Evolutionary conservation across 2,113 vertebrate genomes (phyloP).

Genomic region (Microcebus tavaratra): DNA sequence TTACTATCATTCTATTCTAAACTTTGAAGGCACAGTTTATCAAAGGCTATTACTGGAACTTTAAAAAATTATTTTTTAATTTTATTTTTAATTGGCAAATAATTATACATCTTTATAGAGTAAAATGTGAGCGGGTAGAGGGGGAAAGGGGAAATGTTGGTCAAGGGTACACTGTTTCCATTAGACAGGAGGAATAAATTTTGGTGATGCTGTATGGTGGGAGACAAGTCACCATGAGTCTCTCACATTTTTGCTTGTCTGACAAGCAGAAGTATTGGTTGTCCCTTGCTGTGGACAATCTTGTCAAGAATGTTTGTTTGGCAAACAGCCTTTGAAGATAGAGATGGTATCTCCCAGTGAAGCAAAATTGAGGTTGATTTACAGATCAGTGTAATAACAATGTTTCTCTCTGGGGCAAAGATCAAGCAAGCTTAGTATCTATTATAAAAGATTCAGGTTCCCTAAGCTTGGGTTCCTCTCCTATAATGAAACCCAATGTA

Average conservation of each 20-base stretch:
- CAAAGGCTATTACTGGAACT: neutral
- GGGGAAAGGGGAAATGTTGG: neutral
- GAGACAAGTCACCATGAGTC: neutral
- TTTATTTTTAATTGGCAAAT: neutral
- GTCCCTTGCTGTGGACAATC: neutral
- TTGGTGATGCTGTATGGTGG: no score
- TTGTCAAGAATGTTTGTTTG: neutral
- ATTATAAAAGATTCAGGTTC: neutral
- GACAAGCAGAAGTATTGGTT: neutral
- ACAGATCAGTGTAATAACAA: neutral
- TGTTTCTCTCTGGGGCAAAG: neutral
- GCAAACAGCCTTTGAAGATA: neutral
- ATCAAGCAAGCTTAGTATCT: neutral
- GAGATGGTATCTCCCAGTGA: neutral
- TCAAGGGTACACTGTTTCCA: no score
- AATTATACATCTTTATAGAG: neutral
- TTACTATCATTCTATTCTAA: neutral
- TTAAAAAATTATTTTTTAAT: neutral
- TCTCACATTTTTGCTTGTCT: neutral
- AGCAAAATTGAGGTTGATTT: neutral
- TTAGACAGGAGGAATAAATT: neutral
- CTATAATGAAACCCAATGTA: neutral
- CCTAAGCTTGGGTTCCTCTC: neutral
- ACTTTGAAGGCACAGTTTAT: neutral
- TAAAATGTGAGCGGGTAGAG: neutral